Percentiles rank a stretch among this genome's conserved stretches.
These are phyloP conservation scores for Lytechinus variegatus DNA, from an alignment of 35 echinoderm and acorn worm species.

Conservation along the genomic window DNA sequence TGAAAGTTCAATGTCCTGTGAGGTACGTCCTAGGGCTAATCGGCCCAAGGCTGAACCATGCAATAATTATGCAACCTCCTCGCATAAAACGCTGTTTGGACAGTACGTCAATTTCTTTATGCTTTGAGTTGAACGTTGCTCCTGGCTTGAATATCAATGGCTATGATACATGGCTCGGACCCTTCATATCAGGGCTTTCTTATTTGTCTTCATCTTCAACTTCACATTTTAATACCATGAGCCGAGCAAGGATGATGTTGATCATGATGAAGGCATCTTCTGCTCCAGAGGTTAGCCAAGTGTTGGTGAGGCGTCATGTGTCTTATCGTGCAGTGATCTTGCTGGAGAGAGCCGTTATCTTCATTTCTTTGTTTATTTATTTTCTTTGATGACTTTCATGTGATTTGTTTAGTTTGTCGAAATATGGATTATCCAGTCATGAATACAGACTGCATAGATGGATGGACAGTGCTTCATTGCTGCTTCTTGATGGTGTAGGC, in stretches of 20 bases:
- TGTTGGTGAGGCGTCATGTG: background rate
- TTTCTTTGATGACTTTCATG: background rate
- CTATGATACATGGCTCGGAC: background rate
- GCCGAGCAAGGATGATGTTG: background rate
- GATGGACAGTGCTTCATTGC: too few relatives aligned
- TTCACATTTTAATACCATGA: conserved; percentile 5
- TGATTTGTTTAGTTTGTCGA: background rate
- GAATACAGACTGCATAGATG: too few relatives aligned
- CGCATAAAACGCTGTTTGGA: background rate
- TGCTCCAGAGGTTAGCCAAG: background rate
- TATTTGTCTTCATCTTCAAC: conserved; percentile 3
- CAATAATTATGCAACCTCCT: conserved; percentile 8
- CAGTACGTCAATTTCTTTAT: background rate
- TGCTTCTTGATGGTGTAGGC: too few relatives aligned
- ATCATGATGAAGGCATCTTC: background rate
- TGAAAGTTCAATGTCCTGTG: background rate
- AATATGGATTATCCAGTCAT: too few relatives aligned
- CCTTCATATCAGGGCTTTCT: background rate
- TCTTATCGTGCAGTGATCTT: background rate
- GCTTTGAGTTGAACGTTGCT: background rate
- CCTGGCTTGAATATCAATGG: conserved; percentile 1
- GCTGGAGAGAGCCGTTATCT: background rate
- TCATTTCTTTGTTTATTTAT: background rate
- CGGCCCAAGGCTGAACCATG: background rate
- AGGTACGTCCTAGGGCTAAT: background rate